Base-by-base conservation (phyloP, 1,140 invertebrate species). In the Phymorhynchus buccinoides region DNA sequence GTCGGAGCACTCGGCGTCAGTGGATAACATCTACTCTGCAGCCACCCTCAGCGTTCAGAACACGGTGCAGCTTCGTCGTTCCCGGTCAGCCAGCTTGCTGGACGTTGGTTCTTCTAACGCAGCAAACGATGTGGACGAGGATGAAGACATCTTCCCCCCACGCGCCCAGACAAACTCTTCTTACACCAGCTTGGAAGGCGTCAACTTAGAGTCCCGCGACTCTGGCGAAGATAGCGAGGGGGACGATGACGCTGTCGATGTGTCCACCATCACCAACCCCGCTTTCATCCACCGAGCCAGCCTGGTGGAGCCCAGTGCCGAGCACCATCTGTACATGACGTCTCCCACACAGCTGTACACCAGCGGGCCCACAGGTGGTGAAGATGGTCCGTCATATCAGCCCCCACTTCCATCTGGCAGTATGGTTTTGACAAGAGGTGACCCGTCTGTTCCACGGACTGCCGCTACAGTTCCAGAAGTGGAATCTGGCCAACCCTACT, bases 91-190 rank as follows among this genome's bases (percentile, higher is more conserved):
- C 79, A 87, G 88, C 44, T 86, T 91, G 77, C 42, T 91, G n/a
- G 88, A 88, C 66, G 85, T 88, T n/a, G 84, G 73, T 32, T 39
- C 81, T 16, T 41, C 44, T 27, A 42, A 22, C 48, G 88, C 85
- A 1, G 66, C 82, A 22, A 75, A 71, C 75, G 89, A 89, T 4
- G 75, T 77, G 52, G 80, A 84, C 30, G 89, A 89, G 75, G 88
- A 87, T 12, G 89, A 90, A 56, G 87, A 88, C 14, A 90, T 91
- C 32, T 91, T 91, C 68, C 90, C 90, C 78, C 90, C 90, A 30
- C 85, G 52, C 52, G 56, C 87, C 3, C 71, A 68, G 12, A 62
- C 71, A 3, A 39, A n/a, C 2, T 83, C 81, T n/a, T 83, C 81
- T n/a, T 62, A 73, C 14, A 44, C 37, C 32, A 83, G 66, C 41